Evolutionary conservation across 35 echinoderm and acorn worm genomes (phyloP), one percentile per base, ranked within the genome.

Genomic region (Apostichopus japonicus): DNA sequence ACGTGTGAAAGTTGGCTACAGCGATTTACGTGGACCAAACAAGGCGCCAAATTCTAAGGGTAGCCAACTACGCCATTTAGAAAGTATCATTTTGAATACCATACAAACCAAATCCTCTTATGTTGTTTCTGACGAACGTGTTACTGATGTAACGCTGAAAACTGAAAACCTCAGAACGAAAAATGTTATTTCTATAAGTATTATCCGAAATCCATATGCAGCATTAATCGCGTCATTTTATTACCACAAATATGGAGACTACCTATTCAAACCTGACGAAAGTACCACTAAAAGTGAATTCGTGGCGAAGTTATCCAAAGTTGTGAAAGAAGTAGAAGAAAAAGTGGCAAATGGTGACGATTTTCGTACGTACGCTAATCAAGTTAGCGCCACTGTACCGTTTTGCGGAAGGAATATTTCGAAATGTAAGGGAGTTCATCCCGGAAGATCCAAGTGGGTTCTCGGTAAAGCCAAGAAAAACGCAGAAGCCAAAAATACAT

Each of bases 341-440:
- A 57, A 8, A 9, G 14, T 57, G 7, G 16, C 21, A 54, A 8
- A 53, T 84, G 81, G 55, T 4, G 8, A 58, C 17, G 53, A 54
- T 55, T 25, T 83, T 54, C 79, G 79, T n/a, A 9, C 81, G 15
- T 84, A 57, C 23, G 81, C 81, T 51, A 84, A 84, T 57, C n/a
- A 57, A n/a, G 57, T 84, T 10, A 84, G 81, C 23, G 81, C 55
- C 54, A 58, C 56, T 9, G 81, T 57, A 4, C 17, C 54, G 16
- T 84, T 84, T 21, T 84, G 81, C 16, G 81, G 81, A n/a, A 10
- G 81, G 81, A 21, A 84, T 23, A 21, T 22, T 8, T 57, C 54
- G 6, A 56, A 5, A 83, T 84, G 81, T 19, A 58, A 7, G 16
- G 81, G 81, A 51, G 81, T 84, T 59, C 81, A 84, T 84, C 4